Evolutionary conservation across 2,888 invertebrate species (phyloP), one percentile per base, ranked within the genome.

Genomic region (Cosmopolites sordidus): DNA sequence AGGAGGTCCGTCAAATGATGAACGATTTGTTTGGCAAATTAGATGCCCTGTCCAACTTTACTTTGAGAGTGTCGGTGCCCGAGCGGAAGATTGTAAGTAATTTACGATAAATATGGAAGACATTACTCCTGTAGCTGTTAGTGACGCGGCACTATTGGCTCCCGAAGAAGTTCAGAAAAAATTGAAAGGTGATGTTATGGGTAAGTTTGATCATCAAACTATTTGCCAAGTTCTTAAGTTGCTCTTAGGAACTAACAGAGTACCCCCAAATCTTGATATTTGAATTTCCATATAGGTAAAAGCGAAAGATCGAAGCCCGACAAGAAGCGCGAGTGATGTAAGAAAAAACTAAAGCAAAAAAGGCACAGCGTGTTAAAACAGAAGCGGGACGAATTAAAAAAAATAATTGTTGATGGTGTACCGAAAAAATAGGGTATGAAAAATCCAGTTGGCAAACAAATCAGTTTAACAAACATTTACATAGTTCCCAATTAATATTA

Each of bases 91-190:
- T 99, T 54, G 80, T 98, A 3, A 89, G 85, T 54, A 97, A 99
- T 70, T 79, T 92, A 58, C 92, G 97, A 84, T 98, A 44, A 82
- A 79, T 22, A 89, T 96, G 83, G 99, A 99, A 74, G 98, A 99
- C 75, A 94, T 96, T 5, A 93, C 94, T 0, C 97, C 97, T 0
- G 79, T 91, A 4, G 85, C 87, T n/a, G 81, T 86, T 0, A 92
- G 88, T 66, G 89, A 93, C 73, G 90, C 89, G 2, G 79, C 86
- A 1, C 73, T 94, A 30, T 76, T 97, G 58, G 96, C 97, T 14
- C 96, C 98, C 0, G 92, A 96, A 75, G 97, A 98, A 80, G 79
- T 97, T 1, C 84, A 82, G 73, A 80, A 63, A 15, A 76, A 75
- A 61, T 60, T 70, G 1, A 78, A 79, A 68, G 81, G 83, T 47